Evolutionary conservation across 2,113 vertebrate species (phyloP).

Genomic region (Cacatua alba): DNA sequence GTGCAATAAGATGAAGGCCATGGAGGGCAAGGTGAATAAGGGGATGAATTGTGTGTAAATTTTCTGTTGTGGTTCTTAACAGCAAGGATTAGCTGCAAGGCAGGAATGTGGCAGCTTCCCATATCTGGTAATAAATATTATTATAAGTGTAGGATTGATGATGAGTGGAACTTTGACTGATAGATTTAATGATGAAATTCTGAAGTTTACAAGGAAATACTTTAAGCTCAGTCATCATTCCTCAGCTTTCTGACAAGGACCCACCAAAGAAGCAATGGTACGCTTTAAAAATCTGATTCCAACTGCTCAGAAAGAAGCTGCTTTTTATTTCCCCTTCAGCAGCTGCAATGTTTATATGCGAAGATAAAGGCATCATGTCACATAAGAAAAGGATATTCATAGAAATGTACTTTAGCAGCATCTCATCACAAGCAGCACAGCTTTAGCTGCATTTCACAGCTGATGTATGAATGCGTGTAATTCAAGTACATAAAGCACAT

Average conservation of each 20-base stretch:
- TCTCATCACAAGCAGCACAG: constrained; percentile 11
- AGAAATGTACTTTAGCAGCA: constrained; percentile 7
- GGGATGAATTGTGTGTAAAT: not conserved
- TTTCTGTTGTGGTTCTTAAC: not conserved
- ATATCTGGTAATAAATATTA: constrained; percentile 1
- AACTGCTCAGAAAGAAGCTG: not conserved
- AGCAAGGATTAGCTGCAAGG: not conserved
- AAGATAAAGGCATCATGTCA: constrained; percentile 1
- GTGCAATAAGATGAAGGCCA: not conserved
- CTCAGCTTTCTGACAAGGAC: not conserved
- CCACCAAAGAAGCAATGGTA: not conserved
- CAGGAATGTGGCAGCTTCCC: not conserved
- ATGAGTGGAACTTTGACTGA: constrained; percentile 19
- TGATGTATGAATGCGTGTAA: not conserved
- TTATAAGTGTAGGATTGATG: not conserved
- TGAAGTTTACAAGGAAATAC: constrained; percentile 13
- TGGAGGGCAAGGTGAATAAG: not conserved
- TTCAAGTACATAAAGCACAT: not conserved
- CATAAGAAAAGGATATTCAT: not conserved
- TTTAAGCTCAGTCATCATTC: constrained; percentile 31
- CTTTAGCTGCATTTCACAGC: constrained; percentile 7
- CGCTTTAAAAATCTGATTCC: not conserved
- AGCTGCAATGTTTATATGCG: constrained; percentile 4
- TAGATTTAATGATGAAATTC: constrained; percentile 21
- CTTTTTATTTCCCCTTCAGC: constrained; percentile 16